These are phyloP conservation scores for Micromesistius poutassou DNA, from an alignment of 2,797 vertebrate species.

Conservation along the genomic window DNA sequence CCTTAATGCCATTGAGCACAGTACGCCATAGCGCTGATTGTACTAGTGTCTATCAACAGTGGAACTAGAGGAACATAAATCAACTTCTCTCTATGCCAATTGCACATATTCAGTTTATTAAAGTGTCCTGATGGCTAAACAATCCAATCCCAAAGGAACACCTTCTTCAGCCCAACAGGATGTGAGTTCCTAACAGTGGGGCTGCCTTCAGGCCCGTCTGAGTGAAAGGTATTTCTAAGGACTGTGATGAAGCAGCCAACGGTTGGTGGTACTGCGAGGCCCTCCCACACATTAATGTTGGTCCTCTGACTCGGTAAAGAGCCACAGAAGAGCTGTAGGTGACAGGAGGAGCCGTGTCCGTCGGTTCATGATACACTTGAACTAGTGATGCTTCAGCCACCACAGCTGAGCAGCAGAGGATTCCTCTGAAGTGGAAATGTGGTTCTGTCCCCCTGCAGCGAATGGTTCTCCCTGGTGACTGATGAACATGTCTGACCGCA, in stretches of 20 bases:
- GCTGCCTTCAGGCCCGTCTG: background rate
- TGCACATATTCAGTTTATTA: background rate
- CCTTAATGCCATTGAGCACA: background rate
- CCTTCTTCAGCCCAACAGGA: too few species aligned
- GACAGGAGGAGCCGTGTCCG: too few species aligned
- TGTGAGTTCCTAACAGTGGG: background rate
- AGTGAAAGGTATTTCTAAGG: too few species aligned
- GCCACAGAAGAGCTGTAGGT: background rate
- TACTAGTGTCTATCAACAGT: background rate
- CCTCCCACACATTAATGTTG: background rate
- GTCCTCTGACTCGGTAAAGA: background rate
- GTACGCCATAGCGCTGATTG: background rate
- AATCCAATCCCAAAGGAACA: background rate
- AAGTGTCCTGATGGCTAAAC: background rate
- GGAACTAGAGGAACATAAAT: background rate
- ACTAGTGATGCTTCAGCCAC: background rate
- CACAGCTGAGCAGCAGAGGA: background rate
- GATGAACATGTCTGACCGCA: slow-evolving; percentile 74
- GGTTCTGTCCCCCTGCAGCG: background rate
- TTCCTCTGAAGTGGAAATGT: too few species aligned
- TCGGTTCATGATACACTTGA: too few species aligned
- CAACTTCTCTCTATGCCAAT: background rate
- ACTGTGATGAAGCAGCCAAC: too few species aligned
- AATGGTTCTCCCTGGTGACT: background rate
- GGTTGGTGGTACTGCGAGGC: background rate